Evolutionary conservation across 2,888 invertebrate species (phyloP).

Genomic region (Oxytorus armatus): DNA sequence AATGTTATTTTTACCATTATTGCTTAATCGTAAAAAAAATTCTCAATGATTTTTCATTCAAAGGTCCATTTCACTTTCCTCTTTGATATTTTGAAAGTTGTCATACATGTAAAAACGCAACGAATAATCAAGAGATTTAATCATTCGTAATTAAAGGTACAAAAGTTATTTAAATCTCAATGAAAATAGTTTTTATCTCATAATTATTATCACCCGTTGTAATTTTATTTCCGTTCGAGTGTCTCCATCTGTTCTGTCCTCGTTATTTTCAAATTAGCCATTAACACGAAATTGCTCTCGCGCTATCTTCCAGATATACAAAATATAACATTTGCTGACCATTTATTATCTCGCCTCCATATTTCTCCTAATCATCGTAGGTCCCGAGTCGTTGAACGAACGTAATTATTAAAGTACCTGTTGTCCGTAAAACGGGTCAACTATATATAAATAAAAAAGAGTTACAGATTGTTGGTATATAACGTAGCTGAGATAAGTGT

Average conservation of each 20-base stretch:
- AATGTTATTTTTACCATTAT: too few relatives aligned
- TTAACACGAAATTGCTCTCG: neutral
- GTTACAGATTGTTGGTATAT: slow-evolving; percentile 40
- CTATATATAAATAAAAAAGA: slow-evolving; percentile 22
- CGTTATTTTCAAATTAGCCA: slow-evolving; percentile 11
- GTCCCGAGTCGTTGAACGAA: slow-evolving; percentile 27
- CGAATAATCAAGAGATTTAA: too few relatives aligned
- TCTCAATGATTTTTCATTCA: too few relatives aligned
- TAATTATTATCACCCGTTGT: too few relatives aligned
- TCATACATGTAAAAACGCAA: too few relatives aligned
- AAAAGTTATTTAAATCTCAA: too few relatives aligned
- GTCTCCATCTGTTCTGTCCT: neutral
- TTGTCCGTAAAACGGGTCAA: slow-evolving; percentile 36
- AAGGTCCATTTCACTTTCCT: too few relatives aligned
- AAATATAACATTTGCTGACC: neutral
- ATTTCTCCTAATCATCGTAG: slow-evolving; percentile 7
- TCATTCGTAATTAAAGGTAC: too few relatives aligned
- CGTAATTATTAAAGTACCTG: slow-evolving; percentile 17
- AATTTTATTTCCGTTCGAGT: too few relatives aligned
- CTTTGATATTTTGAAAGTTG: too few relatives aligned
- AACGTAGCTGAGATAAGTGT: slow-evolving; percentile 73
- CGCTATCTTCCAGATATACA: neutral
- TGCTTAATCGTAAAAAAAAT: too few relatives aligned
- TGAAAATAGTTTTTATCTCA: too few relatives aligned
- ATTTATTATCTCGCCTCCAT: slow-evolving; percentile 20